Percentiles rank a stretch among this genome's conserved stretches.
Evolutionary conservation across 2,113 vertebrate species (phyloP).

Genomic region (Dermatemys mawii): DNA sequence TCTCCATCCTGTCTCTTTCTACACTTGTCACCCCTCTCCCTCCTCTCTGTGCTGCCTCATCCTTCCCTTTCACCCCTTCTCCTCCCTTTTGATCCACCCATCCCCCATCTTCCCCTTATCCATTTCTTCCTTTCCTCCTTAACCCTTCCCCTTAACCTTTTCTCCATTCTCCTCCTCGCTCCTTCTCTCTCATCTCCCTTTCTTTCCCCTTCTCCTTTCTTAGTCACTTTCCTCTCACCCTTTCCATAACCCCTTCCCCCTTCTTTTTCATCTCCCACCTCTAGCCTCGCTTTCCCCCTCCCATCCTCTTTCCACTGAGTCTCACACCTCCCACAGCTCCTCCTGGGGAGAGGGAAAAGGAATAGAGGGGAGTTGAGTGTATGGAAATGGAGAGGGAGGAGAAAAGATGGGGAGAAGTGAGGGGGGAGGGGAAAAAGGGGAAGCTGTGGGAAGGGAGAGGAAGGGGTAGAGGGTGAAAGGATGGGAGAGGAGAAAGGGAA

Average conservation of each 20-base stretch:
- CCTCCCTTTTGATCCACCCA: neutral
- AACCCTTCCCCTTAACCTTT: too few species aligned
- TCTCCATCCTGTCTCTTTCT: neutral
- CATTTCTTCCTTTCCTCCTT: too few species aligned
- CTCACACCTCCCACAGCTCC: neutral
- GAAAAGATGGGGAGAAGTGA: too few species aligned
- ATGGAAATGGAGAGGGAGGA: too few species aligned
- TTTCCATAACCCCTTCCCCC: too few species aligned
- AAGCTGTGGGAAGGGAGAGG: neutral
- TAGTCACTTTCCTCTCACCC: neutral
- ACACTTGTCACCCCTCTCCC: too few species aligned
- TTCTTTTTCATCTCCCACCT: neutral
- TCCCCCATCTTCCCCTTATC: neutral
- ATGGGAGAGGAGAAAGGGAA: neutral
- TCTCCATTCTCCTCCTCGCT: neutral
- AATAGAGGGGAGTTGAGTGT: too few species aligned
- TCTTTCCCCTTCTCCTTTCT: neutral
- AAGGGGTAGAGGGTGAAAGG: neutral
- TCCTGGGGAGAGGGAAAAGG: too few species aligned
- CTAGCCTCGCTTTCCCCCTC: neutral
- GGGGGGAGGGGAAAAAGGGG: neutral
- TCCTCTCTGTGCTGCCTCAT: neutral
- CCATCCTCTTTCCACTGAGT: neutral
- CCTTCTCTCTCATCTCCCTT: neutral
- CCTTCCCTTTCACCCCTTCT: neutral